A percentile compares a stretch with the other conserved stretches of the same genome.
These are phyloP conservation scores for Mellivora capensis DNA, from an alignment of 2,113 vertebrate species.

Conservation along the genomic window DNA sequence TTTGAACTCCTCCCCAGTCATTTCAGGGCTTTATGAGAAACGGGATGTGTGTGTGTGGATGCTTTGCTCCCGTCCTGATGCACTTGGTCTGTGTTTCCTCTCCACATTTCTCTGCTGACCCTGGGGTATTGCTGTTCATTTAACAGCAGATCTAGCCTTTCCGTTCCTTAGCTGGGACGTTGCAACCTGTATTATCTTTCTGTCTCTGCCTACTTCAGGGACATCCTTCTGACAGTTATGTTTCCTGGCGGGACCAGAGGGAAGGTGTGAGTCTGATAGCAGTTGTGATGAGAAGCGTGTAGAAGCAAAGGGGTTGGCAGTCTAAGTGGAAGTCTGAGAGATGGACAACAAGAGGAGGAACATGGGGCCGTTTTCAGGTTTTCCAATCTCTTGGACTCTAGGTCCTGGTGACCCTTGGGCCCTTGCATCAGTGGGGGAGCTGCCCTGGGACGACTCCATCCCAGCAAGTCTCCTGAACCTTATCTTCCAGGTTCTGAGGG, in stretches of 20 bases:
- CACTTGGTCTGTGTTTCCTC: background rate
- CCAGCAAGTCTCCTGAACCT: background rate
- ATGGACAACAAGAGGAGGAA: background rate
- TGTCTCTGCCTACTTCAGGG: background rate
- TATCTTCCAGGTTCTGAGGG: background rate
- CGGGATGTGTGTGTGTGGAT: accelerated
- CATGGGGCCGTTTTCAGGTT: accelerated
- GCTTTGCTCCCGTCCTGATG: accelerated
- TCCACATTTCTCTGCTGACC: background rate
- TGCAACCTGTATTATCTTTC: background rate
- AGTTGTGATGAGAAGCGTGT: no score
- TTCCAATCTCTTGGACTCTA: background rate
- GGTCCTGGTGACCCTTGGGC: background rate
- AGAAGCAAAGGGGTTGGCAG: background rate
- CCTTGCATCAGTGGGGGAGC: background rate
- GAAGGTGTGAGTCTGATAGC: background rate
- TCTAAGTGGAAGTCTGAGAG: background rate
- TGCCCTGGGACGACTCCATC: background rate
- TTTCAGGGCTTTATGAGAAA: background rate
- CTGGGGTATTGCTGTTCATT: background rate
- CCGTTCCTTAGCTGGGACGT: background rate
- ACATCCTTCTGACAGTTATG: background rate
- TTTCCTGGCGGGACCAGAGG: background rate
- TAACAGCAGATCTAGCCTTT: background rate
- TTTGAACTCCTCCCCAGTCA: background rate